phyloP scores from a whole-genome alignment of 2,113 vertebrate genomes.

The Oncorhynchus kisutch region DNA sequence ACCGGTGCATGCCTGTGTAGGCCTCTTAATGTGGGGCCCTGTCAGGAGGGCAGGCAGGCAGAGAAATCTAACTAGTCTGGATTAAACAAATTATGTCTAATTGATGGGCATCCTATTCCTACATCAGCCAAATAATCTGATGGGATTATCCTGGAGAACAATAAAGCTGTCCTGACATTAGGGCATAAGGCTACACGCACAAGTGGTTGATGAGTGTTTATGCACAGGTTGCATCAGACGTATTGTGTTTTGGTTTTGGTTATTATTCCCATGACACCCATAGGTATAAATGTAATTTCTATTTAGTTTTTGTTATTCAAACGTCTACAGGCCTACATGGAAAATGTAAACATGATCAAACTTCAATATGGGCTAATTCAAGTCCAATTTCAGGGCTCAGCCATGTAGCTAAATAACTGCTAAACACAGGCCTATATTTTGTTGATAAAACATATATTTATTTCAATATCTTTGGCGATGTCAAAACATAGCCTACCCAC shows the following conservation, averaged over 20 bases:
- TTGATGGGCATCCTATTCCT: neutral
- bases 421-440: too few species aligned
- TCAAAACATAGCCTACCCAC: too few species aligned
- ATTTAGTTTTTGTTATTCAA: neutral
- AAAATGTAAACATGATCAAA: too few species aligned
- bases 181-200: neutral
- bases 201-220: neutral
- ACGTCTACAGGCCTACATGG: too few species aligned
- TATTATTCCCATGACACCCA: neutral
- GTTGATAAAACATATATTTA: too few species aligned
- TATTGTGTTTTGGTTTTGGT: neutral
- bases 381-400: too few species aligned
- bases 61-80: neutral
- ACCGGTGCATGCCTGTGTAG: neutral
- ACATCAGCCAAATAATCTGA: conserved; percentile 4
- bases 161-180: neutral
- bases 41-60: neutral
- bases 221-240: too few species aligned
- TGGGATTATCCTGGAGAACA: neutral
- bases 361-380: too few species aligned
- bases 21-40: neutral
- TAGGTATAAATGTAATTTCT: neutral
- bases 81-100: neutral
- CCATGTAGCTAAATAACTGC: too few species aligned
- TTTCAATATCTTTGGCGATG: too few species aligned